Conservation (phyloP, 2,113 vertebrate species). For the Callocephalon fimbriatum region DNA sequence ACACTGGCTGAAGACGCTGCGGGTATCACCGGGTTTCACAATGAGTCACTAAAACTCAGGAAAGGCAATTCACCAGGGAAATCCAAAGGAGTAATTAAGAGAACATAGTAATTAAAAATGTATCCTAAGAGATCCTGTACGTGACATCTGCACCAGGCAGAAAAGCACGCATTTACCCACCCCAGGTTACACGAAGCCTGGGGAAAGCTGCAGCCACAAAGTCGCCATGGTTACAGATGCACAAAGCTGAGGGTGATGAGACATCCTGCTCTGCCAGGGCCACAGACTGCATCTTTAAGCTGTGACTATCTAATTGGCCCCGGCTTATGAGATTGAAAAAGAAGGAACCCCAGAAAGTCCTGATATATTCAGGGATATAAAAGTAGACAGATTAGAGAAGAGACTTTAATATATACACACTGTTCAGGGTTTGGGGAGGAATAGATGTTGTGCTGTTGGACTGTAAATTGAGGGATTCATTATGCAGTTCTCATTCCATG, state of each 20-base stretch:
- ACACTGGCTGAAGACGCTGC: neutral
- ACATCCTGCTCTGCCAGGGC: neutral
- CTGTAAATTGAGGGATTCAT: neutral
- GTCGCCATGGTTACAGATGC: conserved; percentile 77
- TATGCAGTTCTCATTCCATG: neutral
- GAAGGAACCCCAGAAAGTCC: neutral
- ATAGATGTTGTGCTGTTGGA: neutral
- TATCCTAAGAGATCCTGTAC: conserved; percentile 22
- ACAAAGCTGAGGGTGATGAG: conserved; percentile 5
- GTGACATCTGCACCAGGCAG: neutral
- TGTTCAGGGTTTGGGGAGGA: neutral
- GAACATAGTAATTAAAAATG: conserved; percentile 48
- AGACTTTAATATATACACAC: neutral
- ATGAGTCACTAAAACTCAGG: conserved; percentile 33
- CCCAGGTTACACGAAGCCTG: conserved; percentile 40
- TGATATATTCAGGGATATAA: neutral
- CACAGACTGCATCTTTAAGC: neutral
- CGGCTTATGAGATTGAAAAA: neutral
- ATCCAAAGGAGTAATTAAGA: conserved; percentile 73
- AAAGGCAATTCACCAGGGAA: conserved; percentile 42
- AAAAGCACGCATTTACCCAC: neutral
- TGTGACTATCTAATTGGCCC: neutral
- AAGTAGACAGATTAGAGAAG: neutral
- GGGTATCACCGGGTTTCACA: conserved; percentile 3
- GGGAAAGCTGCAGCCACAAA: conserved; percentile 40